A percentile compares a stretch with the other conserved stretches of the same genome.
Evolutionary conservation across 37 sponge, comb jelly and placozoan species (phyloP).

Genomic region (Lycopodina hypogea): DNA sequence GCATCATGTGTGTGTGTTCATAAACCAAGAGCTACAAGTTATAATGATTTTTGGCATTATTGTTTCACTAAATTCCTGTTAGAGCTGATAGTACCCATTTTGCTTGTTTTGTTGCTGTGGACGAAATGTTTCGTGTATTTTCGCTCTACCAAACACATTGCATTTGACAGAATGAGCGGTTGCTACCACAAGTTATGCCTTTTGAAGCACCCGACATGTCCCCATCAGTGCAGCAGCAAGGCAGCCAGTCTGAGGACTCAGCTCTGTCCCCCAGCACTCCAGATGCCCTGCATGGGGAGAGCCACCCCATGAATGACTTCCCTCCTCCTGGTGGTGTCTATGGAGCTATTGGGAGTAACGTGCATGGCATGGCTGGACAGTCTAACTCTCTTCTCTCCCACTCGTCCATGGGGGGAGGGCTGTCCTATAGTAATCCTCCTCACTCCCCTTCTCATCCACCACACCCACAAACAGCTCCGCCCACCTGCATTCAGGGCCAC

Average conservation of each 20-base stretch:
- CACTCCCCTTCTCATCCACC: slow-evolving; percentile 7
- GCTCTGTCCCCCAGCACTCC: slow-evolving; percentile 3
- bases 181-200: background rate
- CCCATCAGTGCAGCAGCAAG: background rate
- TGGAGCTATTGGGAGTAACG: slow-evolving; percentile 41
- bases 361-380: background rate
- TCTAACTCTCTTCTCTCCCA: background rate
- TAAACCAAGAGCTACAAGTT: too few species aligned
- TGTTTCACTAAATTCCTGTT: too few species aligned
- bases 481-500: background rate
- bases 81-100: too few species aligned
- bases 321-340: slow-evolving; percentile 20
- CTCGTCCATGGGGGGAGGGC: background rate
- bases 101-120: too few species aligned
- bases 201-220: background rate
- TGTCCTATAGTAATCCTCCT: background rate
- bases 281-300: slow-evolving; percentile 37
- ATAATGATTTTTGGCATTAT: too few species aligned
- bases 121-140: too few species aligned
- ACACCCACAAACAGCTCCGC: background rate
- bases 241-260: slow-evolving; percentile 15
- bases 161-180: background rate
- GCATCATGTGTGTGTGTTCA: too few species aligned
- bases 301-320: slow-evolving; percentile 9
- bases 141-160: too few species aligned